These are phyloP conservation scores for Glossophaga mutica DNA, from an alignment of 2,797 vertebrate species.

Conservation along the genomic window DNA sequence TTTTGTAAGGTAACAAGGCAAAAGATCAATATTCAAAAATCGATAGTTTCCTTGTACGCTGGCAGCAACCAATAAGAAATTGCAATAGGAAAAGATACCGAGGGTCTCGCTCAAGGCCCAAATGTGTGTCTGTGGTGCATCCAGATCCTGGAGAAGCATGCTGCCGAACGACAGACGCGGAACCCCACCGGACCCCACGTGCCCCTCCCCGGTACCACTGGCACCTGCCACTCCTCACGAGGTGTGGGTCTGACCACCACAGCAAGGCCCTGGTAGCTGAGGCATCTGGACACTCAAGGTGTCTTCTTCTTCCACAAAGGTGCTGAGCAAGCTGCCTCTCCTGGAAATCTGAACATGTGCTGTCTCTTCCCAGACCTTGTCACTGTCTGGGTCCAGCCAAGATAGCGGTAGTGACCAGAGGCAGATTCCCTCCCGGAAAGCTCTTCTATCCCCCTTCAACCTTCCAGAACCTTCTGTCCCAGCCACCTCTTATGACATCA, in stretches of 20 bases:
- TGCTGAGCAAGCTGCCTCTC: neutral
- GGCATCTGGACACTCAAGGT: neutral
- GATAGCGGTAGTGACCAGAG: neutral
- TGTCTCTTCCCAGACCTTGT: neutral
- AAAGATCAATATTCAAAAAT: neutral
- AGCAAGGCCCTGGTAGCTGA: neutral
- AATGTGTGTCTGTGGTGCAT: neutral
- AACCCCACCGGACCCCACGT: neutral
- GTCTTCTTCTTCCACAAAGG: neutral
- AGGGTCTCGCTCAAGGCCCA: neutral
- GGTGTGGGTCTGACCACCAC: neutral
- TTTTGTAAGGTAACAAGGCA: neutral
- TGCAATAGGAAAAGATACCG: neutral
- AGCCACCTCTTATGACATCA: slow-evolving; percentile 66
- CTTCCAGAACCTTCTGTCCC: slow-evolving; percentile 56
- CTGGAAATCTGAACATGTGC: neutral
- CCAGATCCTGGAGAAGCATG: neutral
- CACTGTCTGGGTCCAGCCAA: neutral
- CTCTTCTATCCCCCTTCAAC: neutral
- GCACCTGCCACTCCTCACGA: neutral
- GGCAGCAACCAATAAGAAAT: neutral
- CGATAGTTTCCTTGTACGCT: neutral
- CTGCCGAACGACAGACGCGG: neutral
- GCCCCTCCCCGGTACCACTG: neutral
- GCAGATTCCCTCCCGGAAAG: neutral